Base-by-base conservation (phyloP, 2,888 invertebrate species). In the Panzeria rudis region DNA sequence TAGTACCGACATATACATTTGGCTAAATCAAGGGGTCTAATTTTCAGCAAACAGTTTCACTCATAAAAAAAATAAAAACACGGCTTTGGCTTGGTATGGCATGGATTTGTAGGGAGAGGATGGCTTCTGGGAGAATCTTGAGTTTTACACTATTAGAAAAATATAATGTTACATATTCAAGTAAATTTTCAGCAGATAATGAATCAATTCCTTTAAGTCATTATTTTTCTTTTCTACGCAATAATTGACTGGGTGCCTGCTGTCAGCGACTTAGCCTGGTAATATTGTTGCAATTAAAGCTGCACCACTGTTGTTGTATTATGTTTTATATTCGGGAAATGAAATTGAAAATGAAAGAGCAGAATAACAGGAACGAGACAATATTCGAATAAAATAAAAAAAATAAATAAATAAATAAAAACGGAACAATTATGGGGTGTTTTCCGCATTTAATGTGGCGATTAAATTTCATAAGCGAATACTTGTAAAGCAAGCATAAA, bases 371-470 rank as follows among this genome's bases (percentile, higher is more conserved):
- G 71, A 41, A 44, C 44, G 41, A 29, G 56, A 72, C 79, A 71
- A 80, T 56, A 44, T 62, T 56, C n/a, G 35, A 75, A 64, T 68
- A 20, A 71, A 81, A 15, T 64, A 71, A 41, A 29, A 81, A 35
- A 8, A 35, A 35, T 11, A 38, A 38, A 38, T 11, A 3, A 13
- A 11, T 38, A 20, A 69, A 69, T 47, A 52, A 56, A 84, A 85
- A 85, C 85, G 85, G 82, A 85, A 82, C 85, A 75, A 82, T 79
- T 78, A 71, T 76, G 56, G 25, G 80, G 56, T 59, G 75, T 75
- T 85, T 85, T 85, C 85, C 85, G 85, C 85, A 85, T 85, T 85
- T 68, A 83, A 73, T 78, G 38, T 69, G 29, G 73, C 64, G 68
- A 72, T 75, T 82, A 69, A 44, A 72, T 82, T 82, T 64, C 69